Percentiles rank a stretch among this genome's conserved stretches.
Evolutionary conservation across 2,888 invertebrate species (phyloP).

Genomic region (Chrysina gloriosa): DNA sequence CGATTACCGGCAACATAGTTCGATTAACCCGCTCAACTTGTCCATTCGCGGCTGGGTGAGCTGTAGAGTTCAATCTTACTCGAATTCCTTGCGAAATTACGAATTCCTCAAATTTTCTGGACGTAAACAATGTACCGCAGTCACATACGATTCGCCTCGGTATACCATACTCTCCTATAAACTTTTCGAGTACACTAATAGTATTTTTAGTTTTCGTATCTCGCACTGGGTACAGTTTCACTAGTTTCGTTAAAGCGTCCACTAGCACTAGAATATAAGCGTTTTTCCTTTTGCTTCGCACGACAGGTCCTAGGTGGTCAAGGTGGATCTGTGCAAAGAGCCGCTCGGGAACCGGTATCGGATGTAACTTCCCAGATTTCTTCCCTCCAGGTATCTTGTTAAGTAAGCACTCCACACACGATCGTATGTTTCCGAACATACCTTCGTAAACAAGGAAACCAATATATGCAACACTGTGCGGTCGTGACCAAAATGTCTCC

Average conservation of each 20-base stretch:
- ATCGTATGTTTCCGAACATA: constrained; percentile 47
- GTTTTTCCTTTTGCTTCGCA: constrained; percentile 40
- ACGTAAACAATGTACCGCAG: constrained; percentile 46
- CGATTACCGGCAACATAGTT: constrained; percentile 3
- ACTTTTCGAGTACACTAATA: constrained; percentile 41
- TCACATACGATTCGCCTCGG: constrained; percentile 50
- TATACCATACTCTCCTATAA: constrained; percentile 47
- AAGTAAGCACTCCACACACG: constrained; percentile 50
- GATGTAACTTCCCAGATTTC: constrained; percentile 43
- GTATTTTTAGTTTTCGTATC: constrained; percentile 34
- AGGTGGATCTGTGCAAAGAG: constrained; percentile 45
- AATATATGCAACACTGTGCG: constrained; percentile 39
- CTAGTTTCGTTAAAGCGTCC: constrained; percentile 46
- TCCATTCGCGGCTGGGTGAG: not conserved
- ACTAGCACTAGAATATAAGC: constrained; percentile 45
- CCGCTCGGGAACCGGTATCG: constrained; percentile 41
- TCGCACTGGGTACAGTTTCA: constrained; percentile 40
- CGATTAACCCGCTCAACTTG: not conserved
- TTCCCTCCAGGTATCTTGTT: constrained; percentile 46
- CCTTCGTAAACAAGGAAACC: constrained; percentile 41
- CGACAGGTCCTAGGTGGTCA: constrained; percentile 49
- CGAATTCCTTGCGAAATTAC: too few species aligned
- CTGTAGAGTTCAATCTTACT: too few species aligned
- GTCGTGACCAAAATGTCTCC: constrained; percentile 46
- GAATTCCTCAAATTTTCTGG: constrained; percentile 23